These are phyloP conservation scores for Betta splendens DNA, from an alignment of 2,797 vertebrate species.

Conservation along the genomic window DNA sequence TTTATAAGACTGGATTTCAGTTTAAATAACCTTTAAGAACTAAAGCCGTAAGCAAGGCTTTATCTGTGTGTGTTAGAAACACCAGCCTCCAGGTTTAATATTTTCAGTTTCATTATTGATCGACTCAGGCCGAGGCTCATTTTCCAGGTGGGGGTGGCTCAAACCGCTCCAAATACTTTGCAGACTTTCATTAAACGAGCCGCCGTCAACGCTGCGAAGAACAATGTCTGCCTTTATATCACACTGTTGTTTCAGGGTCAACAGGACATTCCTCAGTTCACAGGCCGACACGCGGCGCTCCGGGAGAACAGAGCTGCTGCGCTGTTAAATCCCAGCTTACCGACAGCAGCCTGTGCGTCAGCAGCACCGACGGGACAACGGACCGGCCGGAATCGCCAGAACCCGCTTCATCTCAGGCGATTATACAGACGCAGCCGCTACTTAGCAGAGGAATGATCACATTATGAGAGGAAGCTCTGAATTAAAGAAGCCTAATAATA, in stretches of 20 bases:
- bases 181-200: constrained; percentile 71
- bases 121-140: constrained; percentile 19
- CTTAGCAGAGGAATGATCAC: no score
- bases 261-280: constrained; percentile 72
- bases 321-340: constrained; percentile 54
- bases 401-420: no score
- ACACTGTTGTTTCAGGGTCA: constrained; percentile 71
- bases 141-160: constrained; percentile 30
- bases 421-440: no score
- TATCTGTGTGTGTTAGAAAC: no score
- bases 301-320: constrained; percentile 50
- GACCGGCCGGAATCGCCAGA: no score
- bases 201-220: constrained; percentile 47
- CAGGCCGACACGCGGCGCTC: constrained; percentile 53
- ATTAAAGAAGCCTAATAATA: no score
- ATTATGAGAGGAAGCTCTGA: no score
- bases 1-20: constrained; percentile 2
- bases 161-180: constrained; percentile 53
- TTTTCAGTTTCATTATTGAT: constrained; percentile 2
- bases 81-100: neutral
- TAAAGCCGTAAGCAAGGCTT: no score
- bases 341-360: neutral
- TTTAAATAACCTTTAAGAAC: no score
- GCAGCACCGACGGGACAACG: no score
- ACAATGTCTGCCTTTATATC: constrained; percentile 75